Conservation (phyloP, 2,113 vertebrate species). For the Ardeotis arabs region DNA sequence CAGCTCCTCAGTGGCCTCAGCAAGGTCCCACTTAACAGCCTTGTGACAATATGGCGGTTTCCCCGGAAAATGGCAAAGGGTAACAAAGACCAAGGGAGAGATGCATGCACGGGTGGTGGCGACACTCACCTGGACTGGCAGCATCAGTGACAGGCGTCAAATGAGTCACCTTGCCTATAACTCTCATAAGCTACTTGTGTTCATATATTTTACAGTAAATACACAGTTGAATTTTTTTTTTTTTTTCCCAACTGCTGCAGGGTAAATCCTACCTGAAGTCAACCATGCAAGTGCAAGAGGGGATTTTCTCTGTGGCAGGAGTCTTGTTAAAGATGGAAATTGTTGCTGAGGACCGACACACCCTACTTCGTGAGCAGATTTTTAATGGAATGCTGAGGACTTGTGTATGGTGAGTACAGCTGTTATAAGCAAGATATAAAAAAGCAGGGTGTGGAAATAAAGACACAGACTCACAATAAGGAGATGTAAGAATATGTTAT, state of each 20-base stretch:
- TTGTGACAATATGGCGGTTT: neutral
- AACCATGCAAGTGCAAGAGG: neutral
- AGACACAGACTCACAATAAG: neutral
- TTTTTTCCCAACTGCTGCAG: neutral
- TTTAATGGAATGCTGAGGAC: neutral
- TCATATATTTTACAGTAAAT: neutral
- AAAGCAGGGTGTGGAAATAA: neutral
- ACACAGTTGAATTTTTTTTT: neutral
- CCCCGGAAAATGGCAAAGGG: neutral
- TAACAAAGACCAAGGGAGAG: neutral
- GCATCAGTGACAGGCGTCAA: neutral
- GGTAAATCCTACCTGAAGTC: neutral
- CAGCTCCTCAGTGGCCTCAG: neutral
- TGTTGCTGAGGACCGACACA: neutral
- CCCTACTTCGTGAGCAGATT: neutral
- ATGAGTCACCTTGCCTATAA: neutral
- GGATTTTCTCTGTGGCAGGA: neutral
- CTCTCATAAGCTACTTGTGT: neutral
- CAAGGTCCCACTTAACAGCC: neutral
- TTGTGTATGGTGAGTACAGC: neutral
- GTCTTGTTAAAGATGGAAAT: neutral
- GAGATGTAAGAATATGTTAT: neutral
- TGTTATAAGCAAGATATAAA: neutral
- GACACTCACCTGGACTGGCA: neutral
- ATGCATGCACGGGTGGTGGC: fast-evolving